Conservation (phyloP, 2,797 vertebrate species). For the Danio albolineatus region DNA sequence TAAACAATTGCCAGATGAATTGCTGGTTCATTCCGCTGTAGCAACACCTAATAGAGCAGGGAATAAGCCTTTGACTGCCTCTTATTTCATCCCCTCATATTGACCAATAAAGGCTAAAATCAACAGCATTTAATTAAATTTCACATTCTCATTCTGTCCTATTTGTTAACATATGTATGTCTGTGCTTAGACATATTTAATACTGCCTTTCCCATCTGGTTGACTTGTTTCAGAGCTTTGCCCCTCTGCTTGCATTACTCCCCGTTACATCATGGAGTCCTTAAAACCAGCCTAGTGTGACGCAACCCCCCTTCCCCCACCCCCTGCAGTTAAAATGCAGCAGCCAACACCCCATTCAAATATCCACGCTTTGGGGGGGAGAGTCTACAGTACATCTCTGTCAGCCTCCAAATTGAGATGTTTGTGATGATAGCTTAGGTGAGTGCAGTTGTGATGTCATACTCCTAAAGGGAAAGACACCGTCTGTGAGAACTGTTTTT, state of each 20-base stretch:
- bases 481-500: background rate
- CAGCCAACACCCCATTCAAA: constrained; percentile 42
- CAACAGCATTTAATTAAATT: constrained; percentile 22
- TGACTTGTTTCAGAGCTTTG: constrained; percentile 46
- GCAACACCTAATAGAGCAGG: no score
- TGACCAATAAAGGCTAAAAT: background rate
- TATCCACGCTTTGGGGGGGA: background rate
- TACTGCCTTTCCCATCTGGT: constrained; percentile 42
- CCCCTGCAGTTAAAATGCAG: constrained; percentile 41
- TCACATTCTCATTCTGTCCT: constrained; percentile 9
- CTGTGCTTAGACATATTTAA: constrained; percentile 7
- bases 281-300: constrained; percentile 68
- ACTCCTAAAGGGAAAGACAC: constrained; percentile 3
- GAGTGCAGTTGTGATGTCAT: constrained; percentile 16
- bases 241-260: constrained; percentile 69
- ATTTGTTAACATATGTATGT: background rate
- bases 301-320: constrained; percentile 62
- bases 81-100: background rate
- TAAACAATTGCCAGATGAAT: no score
- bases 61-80: background rate
- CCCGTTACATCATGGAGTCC: constrained; percentile 76
- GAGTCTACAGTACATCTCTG: background rate
- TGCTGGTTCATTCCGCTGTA: no score
- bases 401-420: constrained; percentile 5
- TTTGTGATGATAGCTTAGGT: background rate